phyloP scores from a whole-genome alignment of 2,888 invertebrate species.

The Agrotis segetum region DNA sequence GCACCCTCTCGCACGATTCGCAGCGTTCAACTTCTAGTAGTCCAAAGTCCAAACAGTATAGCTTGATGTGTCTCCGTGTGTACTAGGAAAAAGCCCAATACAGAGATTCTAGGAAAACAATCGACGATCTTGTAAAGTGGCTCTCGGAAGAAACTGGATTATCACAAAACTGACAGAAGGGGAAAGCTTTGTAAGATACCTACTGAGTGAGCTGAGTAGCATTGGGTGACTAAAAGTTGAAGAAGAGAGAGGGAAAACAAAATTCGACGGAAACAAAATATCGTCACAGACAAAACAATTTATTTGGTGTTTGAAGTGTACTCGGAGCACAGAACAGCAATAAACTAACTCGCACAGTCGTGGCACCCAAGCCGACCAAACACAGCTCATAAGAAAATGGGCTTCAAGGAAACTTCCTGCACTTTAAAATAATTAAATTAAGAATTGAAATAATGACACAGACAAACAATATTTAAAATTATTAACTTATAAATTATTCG shows the following conservation, averaged over 20 bases:
- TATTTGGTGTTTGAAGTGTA: slow-evolving; percentile 22
- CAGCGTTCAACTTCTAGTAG: too few species aligned
- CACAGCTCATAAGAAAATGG: slow-evolving; percentile 19
- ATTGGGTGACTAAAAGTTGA: too few species aligned
- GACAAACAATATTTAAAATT: slow-evolving; percentile 51
- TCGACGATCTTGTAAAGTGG: too few species aligned
- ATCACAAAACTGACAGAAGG: too few species aligned
- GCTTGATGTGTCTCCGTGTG: too few species aligned
- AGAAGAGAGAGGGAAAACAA: slow-evolving; percentile 1
- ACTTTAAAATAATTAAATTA: slow-evolving; percentile 59
- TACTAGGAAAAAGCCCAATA: not conserved
- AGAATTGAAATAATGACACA: slow-evolving; percentile 57
- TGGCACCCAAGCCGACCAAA: slow-evolving; percentile 15
- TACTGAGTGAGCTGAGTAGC: too few species aligned
- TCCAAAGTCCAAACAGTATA: too few species aligned
- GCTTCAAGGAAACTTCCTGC: slow-evolving; percentile 37
- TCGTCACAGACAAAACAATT: slow-evolving; percentile 5
- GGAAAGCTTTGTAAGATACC: too few species aligned
- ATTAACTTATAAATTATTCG: slow-evolving; percentile 49
- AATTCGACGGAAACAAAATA: slow-evolving; percentile 24
- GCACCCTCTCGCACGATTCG: too few species aligned
- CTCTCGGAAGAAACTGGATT: too few species aligned
- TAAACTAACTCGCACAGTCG: slow-evolving; percentile 6
- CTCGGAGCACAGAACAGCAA: slow-evolving; percentile 2
- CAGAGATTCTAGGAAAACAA: not conserved